Conservation (phyloP, 2,113 vertebrate species). For the Ia io region DNA sequence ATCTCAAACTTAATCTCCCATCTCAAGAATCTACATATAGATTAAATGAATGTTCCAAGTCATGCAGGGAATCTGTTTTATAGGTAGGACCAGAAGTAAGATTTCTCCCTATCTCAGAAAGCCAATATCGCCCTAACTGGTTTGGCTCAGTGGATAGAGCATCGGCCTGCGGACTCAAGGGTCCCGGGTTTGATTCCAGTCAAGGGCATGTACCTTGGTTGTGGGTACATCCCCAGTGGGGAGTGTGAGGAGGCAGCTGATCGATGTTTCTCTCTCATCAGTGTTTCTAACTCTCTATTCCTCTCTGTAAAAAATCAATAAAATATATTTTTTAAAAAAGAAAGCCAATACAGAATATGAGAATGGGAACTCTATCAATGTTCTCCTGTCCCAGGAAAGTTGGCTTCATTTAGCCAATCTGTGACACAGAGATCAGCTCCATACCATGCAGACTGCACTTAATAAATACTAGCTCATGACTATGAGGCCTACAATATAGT, state of each 20-base stretch:
- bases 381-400: not conserved
- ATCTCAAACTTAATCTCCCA: conserved; percentile 13
- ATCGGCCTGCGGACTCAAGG: no score
- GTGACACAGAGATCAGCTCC: not conserved
- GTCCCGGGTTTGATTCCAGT: no score
- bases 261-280: no score
- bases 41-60: not conserved
- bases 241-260: no score
- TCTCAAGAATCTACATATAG: not conserved
- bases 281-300: no score
- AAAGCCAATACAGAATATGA: not conserved
- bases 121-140: no score
- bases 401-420: not conserved
- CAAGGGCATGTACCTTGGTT: no score
- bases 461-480: not conserved
- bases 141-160: no score
- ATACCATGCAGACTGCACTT: not conserved
- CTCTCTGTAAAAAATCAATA: no score
- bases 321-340: no score
- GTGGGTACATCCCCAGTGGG: no score
- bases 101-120: not conserved
- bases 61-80: not conserved
- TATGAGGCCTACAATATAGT: not conserved
- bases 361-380: not conserved
- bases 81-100: not conserved